A percentile compares a stretch with the other conserved stretches of the same genome.
These are phyloP conservation scores for Sepioteuthis lessoniana DNA, from an alignment of 2,888 invertebrate species.

Conservation along the genomic window DNA sequence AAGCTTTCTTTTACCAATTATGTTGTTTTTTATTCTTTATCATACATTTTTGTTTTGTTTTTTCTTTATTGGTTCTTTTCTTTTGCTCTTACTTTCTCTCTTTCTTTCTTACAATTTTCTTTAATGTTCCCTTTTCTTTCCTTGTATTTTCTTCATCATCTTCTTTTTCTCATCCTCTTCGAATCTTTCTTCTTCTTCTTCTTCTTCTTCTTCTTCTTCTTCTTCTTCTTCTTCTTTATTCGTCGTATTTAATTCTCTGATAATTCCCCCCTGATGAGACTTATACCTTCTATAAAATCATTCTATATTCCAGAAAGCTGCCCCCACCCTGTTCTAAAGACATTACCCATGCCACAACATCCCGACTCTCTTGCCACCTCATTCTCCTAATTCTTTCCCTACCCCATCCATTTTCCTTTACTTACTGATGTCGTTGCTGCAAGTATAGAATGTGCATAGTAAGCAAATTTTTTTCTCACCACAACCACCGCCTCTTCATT, in stretches of 20 bases:
- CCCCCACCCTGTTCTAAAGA: neutral
- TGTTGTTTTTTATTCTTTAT: neutral
- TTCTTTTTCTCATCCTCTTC: too few relatives aligned
- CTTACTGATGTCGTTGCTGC: neutral
- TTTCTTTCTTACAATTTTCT: neutral
- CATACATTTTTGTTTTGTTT: neutral
- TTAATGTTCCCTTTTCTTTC: neutral
- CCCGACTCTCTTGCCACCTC: neutral
- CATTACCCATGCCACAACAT: neutral
- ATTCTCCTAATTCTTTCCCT: neutral
- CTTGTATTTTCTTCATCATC: too few relatives aligned
- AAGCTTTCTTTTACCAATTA: neutral
- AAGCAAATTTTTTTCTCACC: neutral
- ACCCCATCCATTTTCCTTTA: neutral
- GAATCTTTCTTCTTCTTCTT: too few relatives aligned
- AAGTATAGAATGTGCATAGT: neutral
- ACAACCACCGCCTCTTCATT: slow-evolving; percentile 20
- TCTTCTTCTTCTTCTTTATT: too few relatives aligned
- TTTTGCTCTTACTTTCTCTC: neutral
- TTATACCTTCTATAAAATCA: neutral
- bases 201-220: too few relatives aligned
- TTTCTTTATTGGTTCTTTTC: neutral
- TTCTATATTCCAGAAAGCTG: neutral
- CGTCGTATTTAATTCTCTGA: neutral
- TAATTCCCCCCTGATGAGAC: neutral